These are phyloP conservation scores for Apamea crenata DNA, from an alignment of 2,888 invertebrate genomes.

Conservation along the genomic window DNA sequence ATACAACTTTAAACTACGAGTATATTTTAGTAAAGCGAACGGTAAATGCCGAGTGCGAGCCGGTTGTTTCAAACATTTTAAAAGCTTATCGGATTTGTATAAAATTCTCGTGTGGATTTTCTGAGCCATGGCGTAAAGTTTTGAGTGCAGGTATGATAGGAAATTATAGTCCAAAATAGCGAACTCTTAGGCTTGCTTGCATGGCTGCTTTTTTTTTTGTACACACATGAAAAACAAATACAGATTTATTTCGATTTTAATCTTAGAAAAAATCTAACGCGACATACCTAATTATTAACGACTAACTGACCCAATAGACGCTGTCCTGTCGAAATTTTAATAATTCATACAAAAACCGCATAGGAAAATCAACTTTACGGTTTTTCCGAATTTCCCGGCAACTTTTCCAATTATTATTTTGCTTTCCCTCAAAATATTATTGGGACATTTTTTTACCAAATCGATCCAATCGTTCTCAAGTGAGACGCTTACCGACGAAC, in stretches of 20 bases:
- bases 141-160: background rate
- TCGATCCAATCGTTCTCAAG: background rate
- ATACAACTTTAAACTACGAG: slow-evolving; percentile 14
- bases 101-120: slow-evolving; percentile 44
- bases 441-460: background rate
- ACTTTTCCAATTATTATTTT: background rate
- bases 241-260: background rate
- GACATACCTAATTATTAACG: background rate
- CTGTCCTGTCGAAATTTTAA: background rate
- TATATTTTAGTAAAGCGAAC: slow-evolving; percentile 27
- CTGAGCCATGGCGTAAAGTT: slow-evolving; percentile 14
- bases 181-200: background rate
- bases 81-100: slow-evolving; percentile 61
- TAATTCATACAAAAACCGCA: background rate
- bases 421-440: background rate
- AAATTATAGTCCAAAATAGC: slow-evolving; percentile 4
- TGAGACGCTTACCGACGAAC: background rate
- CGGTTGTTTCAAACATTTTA: slow-evolving; percentile 58
- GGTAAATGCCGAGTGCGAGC: slow-evolving; percentile 38
- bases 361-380: background rate
- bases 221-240: too few species aligned
- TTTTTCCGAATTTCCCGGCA: background rate
- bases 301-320: background rate
- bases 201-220: background rate
- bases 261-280: background rate